A percentile compares a stretch with the other conserved stretches of the same genome.
These are phyloP conservation scores for Spilogale gracilis DNA, from an alignment of 2,113 vertebrate species.

Conservation along the genomic window DNA sequence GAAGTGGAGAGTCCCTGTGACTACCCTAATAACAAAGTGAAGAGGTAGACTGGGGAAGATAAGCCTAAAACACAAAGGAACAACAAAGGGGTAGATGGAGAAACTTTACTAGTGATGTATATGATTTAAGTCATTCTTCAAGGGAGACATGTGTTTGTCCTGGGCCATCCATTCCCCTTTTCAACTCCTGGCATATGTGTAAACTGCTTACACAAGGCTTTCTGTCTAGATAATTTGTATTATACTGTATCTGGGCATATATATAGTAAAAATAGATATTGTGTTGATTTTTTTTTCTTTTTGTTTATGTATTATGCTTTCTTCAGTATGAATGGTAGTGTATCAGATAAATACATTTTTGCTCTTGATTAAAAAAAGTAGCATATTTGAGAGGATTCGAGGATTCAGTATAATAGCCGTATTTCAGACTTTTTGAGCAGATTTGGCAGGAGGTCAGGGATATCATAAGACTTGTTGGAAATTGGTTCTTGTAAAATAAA, in stretches of 20 bases:
- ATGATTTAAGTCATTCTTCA: neutral
- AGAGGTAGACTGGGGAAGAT: neutral
- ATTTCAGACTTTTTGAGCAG: constrained; percentile 40
- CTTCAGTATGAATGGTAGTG: neutral
- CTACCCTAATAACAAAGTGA: neutral
- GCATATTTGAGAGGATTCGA: neutral
- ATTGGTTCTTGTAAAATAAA: constrained; percentile 69
- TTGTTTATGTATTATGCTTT: neutral
- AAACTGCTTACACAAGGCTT: neutral
- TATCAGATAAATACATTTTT: constrained; percentile 14
- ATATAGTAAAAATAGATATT: neutral
- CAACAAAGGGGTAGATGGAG: neutral
- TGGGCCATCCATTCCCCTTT: neutral
- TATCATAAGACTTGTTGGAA: constrained; percentile 75
- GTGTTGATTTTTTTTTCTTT: neutral
- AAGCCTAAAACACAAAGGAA: neutral
- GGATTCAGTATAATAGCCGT: neutral
- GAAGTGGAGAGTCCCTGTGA: neutral
- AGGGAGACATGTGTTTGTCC: neutral
- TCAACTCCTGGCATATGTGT: neutral
- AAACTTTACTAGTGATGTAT: neutral
- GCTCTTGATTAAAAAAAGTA: neutral
- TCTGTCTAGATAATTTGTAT: neutral
- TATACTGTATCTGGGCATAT: neutral
- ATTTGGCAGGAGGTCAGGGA: constrained; percentile 46